Evolutionary conservation across 2,113 vertebrate species (phyloP), one percentile per base, ranked within the genome.

Genomic region (Triplophysa rosa): DNA sequence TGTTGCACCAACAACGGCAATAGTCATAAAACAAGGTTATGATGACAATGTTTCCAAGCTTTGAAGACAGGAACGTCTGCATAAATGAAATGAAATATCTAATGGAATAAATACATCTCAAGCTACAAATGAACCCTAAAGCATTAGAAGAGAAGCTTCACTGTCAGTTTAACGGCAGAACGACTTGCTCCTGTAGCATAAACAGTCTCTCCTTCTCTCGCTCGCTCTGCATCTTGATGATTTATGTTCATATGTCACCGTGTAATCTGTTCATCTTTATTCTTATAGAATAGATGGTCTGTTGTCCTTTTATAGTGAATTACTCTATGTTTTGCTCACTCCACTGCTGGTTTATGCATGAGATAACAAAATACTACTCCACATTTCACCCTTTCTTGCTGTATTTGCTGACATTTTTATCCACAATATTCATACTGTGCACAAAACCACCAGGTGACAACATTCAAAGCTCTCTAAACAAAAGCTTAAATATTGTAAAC

Each of bases 91-190:
- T 76, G 61, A 76, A 76, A 76, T 65, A 52, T 76, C 73, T 76
- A 76, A 76, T 64, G 73, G 61, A 76, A 76, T 24, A 26, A 64
- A 65, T 76, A 76, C 29, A 76, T 37, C 72, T 49, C 61, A 19
- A 49, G 26, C 61, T 45, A 65, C 61, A 76, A 76, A 76, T 76
- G 73, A 76, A 76, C 23, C 59, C 59, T n/a, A 45, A 76, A 45
- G 61, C 59, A 65, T 76, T 76, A 49, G 17, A n/a, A 14, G 42
- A 64, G 45, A 47, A 45, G 58, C 17, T 21, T 45, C 21, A 3
- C 37, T 47, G 59, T 56, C 61, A 75, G 61, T 62, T 76, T 52
- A 52, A 64, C 16, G 62, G 42, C 61, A 64, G 61, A 76, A 62
- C 24, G 33, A 33, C 45, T 65, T 45, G 23, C 17, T 64, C 45